These are phyloP conservation scores for Hyperoplus lanceolatus DNA, from an alignment of 2,797 vertebrate genomes.

Conservation along the genomic window DNA sequence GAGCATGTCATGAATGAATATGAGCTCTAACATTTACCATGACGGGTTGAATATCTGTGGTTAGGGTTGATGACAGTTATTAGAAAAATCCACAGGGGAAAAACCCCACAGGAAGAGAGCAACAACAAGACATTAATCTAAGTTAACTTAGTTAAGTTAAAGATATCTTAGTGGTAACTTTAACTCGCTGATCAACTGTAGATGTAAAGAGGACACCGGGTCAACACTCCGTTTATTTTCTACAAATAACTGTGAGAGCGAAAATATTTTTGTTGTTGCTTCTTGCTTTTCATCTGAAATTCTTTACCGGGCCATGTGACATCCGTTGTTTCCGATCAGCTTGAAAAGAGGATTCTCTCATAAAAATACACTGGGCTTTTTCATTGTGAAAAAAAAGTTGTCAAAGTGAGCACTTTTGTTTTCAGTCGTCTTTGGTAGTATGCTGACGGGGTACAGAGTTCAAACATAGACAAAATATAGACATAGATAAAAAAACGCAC, in stretches of 20 bases:
- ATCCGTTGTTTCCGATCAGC: constrained; percentile 29
- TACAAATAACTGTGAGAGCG: background rate
- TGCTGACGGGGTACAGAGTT: constrained; percentile 55
- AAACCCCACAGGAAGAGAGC: background rate
- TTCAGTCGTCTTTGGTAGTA: constrained; percentile 26
- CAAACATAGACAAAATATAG: constrained; percentile 65
- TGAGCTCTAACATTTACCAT: constrained; percentile 28
- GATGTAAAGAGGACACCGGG: too few species aligned
- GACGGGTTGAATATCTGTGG: constrained; percentile 28
- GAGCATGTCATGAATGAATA: background rate
- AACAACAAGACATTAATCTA: too few species aligned
- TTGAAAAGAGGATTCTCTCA: background rate
- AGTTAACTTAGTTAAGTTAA: too few species aligned
- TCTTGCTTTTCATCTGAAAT: background rate
- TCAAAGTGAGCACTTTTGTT: constrained; percentile 40
- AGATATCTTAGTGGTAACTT: too few species aligned
- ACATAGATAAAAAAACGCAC: constrained; percentile 38
- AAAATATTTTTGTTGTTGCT: background rate
- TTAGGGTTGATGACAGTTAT: constrained; percentile 53
- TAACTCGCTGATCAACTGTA: too few species aligned
- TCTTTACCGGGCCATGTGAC: background rate
- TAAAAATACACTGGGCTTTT: constrained; percentile 4
- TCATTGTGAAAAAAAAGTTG: constrained; percentile 32
- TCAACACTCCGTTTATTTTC: too few species aligned
- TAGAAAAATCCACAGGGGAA: constrained; percentile 43